These are phyloP conservation scores for mouse (Mus musculus) DNA, from an alignment of 2,113 vertebrate genomes.

Conservation along the genomic window DNA sequence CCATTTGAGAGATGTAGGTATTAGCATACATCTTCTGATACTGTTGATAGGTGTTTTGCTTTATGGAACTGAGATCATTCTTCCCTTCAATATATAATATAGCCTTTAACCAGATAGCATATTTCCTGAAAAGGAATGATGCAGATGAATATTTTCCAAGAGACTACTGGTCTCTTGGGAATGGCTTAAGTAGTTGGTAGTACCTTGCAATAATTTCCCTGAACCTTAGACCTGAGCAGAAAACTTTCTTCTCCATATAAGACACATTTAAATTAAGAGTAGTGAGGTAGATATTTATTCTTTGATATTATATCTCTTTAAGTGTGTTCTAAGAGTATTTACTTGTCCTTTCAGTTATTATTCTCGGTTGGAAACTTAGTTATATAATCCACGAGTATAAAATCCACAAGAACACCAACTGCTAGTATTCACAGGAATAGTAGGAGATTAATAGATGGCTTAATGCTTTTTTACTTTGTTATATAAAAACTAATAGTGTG, in stretches of 20 bases:
- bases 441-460: conserved; percentile 33
- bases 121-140: conserved; percentile 36
- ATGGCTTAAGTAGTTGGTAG: conserved; percentile 1
- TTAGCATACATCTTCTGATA: conserved; percentile 19
- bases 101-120: background rate
- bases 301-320: conserved; percentile 11
- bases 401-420: background rate
- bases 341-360: conserved; percentile 40
- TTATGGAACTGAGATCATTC: conserved; percentile 17
- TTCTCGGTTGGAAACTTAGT: conserved; percentile 5
- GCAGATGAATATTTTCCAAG: background rate
- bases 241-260: background rate
- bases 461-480: conserved; percentile 15
- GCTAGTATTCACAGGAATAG: conserved; percentile 10
- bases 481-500: conserved; percentile 37
- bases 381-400: background rate
- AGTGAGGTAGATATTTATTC: conserved; percentile 9
- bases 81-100: background rate
- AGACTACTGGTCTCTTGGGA: conserved; percentile 24
- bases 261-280: conserved; percentile 47
- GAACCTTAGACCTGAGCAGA: conserved; percentile 1
- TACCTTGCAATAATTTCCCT: conserved; percentile 28
- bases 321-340: conserved; percentile 47
- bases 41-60: conserved; percentile 29
- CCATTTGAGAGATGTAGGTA: background rate